Conservation (phyloP, 2,888 invertebrate species). For the Himalopsyche anomala region DNA sequence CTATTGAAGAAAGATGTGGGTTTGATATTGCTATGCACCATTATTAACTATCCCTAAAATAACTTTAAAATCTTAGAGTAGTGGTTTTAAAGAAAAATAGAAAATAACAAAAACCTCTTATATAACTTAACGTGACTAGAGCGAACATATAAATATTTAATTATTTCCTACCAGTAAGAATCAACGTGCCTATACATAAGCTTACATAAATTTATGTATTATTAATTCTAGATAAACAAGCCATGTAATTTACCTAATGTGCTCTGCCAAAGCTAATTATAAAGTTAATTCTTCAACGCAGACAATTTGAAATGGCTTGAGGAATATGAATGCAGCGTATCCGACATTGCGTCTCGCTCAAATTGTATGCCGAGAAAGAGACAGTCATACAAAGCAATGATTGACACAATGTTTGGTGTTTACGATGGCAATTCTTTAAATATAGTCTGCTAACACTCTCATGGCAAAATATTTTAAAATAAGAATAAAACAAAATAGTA, state of each 20-base stretch:
- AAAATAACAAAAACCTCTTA: no score
- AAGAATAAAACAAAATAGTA: no score
- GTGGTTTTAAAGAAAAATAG: no score
- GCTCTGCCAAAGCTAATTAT: slow-evolving; percentile 48
- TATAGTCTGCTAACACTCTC: neutral
- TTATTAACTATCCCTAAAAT: no score
- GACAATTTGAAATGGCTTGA: slow-evolving; percentile 47
- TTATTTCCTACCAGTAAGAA: slow-evolving; percentile 22
- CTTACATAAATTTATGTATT: slow-evolving; percentile 38
- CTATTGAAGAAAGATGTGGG: no score
- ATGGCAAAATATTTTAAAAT: neutral
- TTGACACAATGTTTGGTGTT: slow-evolving; percentile 43
- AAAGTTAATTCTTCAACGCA: slow-evolving; percentile 47
- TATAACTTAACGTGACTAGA: no score
- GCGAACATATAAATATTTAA: slow-evolving; percentile 17
- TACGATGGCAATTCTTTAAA: slow-evolving; percentile 27
- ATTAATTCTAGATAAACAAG: slow-evolving; percentile 42
- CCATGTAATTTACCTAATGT: slow-evolving; percentile 45
- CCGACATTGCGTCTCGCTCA: slow-evolving; percentile 46
- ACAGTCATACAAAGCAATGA: slow-evolving; percentile 38
- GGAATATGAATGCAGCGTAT: slow-evolving; percentile 43
- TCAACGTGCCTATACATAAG: slow-evolving; percentile 19
- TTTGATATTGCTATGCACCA: no score
- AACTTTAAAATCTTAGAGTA: no score
- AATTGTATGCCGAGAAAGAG: slow-evolving; percentile 39